phyloP scores from a whole-genome alignment of 1,140 invertebrate genomes.

The Caenorhabditis briggsae region DNA sequence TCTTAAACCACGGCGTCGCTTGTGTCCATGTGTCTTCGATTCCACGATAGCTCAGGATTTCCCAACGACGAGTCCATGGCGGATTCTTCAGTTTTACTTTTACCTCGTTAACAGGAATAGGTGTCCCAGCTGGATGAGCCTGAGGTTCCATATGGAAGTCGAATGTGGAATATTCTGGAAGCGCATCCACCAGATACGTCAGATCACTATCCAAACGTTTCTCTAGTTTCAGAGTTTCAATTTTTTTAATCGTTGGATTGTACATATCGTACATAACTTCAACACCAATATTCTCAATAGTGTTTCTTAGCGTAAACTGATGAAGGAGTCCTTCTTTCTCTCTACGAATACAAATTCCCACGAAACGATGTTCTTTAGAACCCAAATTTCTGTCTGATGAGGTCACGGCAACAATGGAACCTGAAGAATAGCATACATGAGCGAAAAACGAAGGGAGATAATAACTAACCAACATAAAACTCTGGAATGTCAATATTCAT shows the following conservation, averaged over 20 bases:
- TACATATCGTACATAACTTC: slow-evolving; percentile 92
- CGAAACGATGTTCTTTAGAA: slow-evolving; percentile 89
- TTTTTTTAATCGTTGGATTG: slow-evolving; percentile 89
- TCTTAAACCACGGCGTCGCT: slow-evolving; percentile 74
- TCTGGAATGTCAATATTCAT: slow-evolving; percentile 90
- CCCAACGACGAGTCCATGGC: slow-evolving; percentile 75
- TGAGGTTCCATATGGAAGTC: slow-evolving; percentile 91
- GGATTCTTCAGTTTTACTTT: slow-evolving; percentile 81
- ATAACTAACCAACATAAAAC: slow-evolving; percentile 91
- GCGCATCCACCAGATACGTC: slow-evolving; percentile 91
- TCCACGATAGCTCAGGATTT: slow-evolving; percentile 69
- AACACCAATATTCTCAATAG: slow-evolving; percentile 89
- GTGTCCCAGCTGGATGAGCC: slow-evolving; percentile 83
- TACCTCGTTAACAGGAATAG: slow-evolving; percentile 88
- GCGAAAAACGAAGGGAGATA: neutral
- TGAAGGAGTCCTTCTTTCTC: slow-evolving; percentile 86
- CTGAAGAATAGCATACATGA: slow-evolving; percentile 78
- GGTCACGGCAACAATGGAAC: slow-evolving; percentile 91
- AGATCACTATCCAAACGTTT: slow-evolving; percentile 92
- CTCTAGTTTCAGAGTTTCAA: slow-evolving; percentile 91
- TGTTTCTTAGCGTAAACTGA: slow-evolving; percentile 90
- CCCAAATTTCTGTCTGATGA: slow-evolving; percentile 88
- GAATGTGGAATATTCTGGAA: slow-evolving; percentile 92
- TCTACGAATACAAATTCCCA: slow-evolving; percentile 94
- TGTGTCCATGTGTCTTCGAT: slow-evolving; percentile 74